Evolutionary conservation across 2,113 vertebrate genomes (phyloP), one percentile per base, ranked within the genome.

Genomic region (Bos indicus): DNA sequence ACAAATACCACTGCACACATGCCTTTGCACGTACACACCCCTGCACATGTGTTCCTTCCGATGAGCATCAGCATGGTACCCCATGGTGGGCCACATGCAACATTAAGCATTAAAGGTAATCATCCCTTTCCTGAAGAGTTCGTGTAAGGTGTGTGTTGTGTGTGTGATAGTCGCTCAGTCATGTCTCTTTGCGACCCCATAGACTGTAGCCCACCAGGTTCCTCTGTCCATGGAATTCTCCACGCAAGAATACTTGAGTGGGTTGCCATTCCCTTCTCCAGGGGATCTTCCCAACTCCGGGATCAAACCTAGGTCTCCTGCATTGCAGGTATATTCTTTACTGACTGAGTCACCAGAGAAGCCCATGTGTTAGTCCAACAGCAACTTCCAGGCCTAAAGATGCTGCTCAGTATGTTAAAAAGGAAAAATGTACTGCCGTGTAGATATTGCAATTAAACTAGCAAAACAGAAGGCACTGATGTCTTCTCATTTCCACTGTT

Each of bases 61-160:
- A 51, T n/a, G 46, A 81, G 7, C 56, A 28, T 30, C 17, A 60
- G n/a, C 26, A 64, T 57, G 60, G 51, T 26, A 28, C 30, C 21
- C 5, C 21, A n/a, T 3, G 46, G 25, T 9, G 30, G 60, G 46
- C 6, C 26, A 3, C 60, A 51, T n/a, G 81, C 54, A 57, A n/a
- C 16, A 12, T 57, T 33, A 90, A 64, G 19, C 60, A 36, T 59
- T 25, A 12, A 64, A 60, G 30, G n/a, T 46, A 46, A 48, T n/a
- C 54, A 43, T 62, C 46, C 26, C 48, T 88, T 64, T 81, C 43
- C 71, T 95, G 51, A 90, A 82, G 71, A 85, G 67, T 57, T 93
- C 62, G 30, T 2, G 26, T 36, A 90, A 59, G 36, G 12, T 23
- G 5, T 74, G 19, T 74, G 67, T 74, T 6, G 2, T 74, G 19